Conservation (phyloP, 2,797 vertebrate genomes). For the Acestrorhynchus altus region DNA sequence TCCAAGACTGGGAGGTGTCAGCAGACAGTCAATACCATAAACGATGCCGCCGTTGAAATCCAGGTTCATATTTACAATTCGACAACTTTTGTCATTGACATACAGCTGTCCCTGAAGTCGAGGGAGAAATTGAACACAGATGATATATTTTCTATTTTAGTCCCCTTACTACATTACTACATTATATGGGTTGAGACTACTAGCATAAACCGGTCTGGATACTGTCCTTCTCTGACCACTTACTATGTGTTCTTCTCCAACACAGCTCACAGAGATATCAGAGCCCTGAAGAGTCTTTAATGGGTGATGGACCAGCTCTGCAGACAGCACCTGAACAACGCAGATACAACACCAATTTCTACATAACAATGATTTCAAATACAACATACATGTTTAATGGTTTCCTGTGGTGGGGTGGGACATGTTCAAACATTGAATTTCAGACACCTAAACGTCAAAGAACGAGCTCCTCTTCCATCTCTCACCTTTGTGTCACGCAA, state of each 20-base stretch:
- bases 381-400: background rate
- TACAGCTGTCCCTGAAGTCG: conserved; percentile 84
- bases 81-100: conserved; percentile 82
- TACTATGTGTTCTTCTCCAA: conserved; percentile 76
- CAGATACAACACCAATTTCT: background rate
- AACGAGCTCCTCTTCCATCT: background rate
- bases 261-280: conserved; percentile 81
- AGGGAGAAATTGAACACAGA: background rate
- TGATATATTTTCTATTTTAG: background rate
- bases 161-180: too few relatives aligned
- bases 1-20: conserved; percentile 86
- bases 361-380: too few relatives aligned
- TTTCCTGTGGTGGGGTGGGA: too few relatives aligned
- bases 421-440: too few relatives aligned
- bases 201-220: background rate
- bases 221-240: conserved; percentile 57
- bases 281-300: conserved; percentile 90
- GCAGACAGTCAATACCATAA: conserved; percentile 90
- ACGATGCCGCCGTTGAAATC: conserved; percentile 83
- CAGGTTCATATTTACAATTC: conserved; percentile 84
- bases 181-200: background rate
- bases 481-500: conserved; percentile 80
- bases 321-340: conserved; percentile 75
- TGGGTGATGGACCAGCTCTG: conserved; percentile 72
- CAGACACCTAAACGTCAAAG: too few relatives aligned